Percentiles rank a stretch among this genome's conserved stretches.
phyloP scores from a whole-genome alignment of 2,113 vertebrate species.

The Xiphophorus hellerii region DNA sequence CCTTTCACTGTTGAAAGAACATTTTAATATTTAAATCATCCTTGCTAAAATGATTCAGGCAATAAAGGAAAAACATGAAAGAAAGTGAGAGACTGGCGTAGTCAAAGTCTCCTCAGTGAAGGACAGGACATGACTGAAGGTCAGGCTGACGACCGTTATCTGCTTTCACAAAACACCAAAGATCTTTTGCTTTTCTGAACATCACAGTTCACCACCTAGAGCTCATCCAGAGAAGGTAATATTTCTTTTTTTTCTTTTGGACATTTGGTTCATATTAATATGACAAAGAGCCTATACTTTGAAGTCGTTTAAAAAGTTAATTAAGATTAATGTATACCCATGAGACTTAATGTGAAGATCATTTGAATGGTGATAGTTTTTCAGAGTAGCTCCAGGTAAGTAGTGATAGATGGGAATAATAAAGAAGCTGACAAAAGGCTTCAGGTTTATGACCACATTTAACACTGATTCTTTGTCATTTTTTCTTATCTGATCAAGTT shows the following conservation, averaged over 20 bases:
- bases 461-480: background rate
- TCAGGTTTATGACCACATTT: background rate
- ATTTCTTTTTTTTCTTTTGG: background rate
- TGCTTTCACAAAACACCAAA: background rate
- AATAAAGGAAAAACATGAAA: background rate
- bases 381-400: background rate
- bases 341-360: background rate
- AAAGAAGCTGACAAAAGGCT: background rate
- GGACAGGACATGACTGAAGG: background rate
- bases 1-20: no score
- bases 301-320: background rate
- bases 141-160: background rate
- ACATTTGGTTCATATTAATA: background rate
- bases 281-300: slow-evolving; percentile 2
- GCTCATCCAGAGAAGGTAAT: background rate
- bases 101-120: background rate
- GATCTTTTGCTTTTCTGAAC: slow-evolving; percentile 1
- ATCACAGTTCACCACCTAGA: background rate
- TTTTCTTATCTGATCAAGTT: no score
- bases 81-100: background rate
- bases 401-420: background rate
- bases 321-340: background rate
- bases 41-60: background rate
- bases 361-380: background rate
- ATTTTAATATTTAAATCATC: background rate